These are phyloP conservation scores for Drosophila sulfurigaster DNA, from an alignment of 1,140 invertebrate genomes.

Conservation along the genomic window DNA sequence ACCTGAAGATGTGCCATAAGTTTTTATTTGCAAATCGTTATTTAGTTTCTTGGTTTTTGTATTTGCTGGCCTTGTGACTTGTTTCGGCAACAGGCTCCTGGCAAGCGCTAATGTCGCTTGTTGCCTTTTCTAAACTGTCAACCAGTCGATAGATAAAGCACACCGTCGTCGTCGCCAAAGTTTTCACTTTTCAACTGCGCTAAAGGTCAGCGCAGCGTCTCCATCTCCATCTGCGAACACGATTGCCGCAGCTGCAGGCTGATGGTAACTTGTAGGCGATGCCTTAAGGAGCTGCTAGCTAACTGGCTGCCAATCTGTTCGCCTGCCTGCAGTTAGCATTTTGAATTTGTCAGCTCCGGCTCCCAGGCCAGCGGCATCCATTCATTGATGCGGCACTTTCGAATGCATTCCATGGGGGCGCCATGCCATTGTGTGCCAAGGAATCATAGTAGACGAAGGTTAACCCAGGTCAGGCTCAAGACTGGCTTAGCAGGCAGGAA, in stretches of 20 bases:
- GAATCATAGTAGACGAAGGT: constrained; percentile 23
- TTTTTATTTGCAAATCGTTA: constrained; percentile 36
- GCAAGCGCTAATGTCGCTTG: constrained; percentile 38
- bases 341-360: constrained; percentile 62
- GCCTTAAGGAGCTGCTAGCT: constrained; percentile 44
- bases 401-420: constrained; percentile 31
- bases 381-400: constrained; percentile 44
- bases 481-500: constrained; percentile 21
- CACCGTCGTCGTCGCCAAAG: constrained; percentile 41
- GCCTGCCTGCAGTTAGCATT: constrained; percentile 57
- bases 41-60: constrained; percentile 9
- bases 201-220: constrained; percentile 61
- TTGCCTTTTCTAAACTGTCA: constrained; percentile 80
- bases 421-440: constrained; percentile 33
- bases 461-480: constrained; percentile 37
- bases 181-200: constrained; percentile 76
- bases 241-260: constrained; percentile 29
- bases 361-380: constrained; percentile 35
- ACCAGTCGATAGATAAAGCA: constrained; percentile 52
- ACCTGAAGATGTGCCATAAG: constrained; percentile 44
- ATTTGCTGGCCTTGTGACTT: constrained; percentile 39
- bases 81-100: constrained; percentile 44
- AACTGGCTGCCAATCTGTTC: constrained; percentile 27
- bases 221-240: constrained; percentile 38
- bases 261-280: constrained; percentile 4